Evolutionary conservation across 2,888 invertebrate genomes (phyloP).

Genomic region (Tipula confusa): DNA sequence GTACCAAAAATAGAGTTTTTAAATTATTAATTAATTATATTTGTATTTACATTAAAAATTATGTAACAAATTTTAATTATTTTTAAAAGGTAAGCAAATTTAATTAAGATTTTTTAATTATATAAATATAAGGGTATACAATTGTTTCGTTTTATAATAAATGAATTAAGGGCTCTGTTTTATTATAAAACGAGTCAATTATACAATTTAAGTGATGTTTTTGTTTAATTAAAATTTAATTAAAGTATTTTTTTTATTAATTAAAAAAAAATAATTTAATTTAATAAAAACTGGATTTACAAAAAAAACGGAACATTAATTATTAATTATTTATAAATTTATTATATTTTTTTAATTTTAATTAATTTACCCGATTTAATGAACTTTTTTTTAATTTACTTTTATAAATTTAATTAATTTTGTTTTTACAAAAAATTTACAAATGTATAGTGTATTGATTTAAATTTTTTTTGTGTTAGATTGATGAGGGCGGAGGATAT

Average conservation of each 20-base stretch:
- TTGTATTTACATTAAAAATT: slow-evolving; percentile 12
- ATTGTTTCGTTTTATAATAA: slow-evolving; percentile 15
- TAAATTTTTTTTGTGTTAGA: not conserved
- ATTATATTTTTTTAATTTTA: not conserved
- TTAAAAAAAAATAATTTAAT: not conserved
- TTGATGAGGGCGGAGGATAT: not conserved
- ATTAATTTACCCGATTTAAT: not conserved
- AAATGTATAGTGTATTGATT: not conserved
- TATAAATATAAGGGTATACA: not conserved
- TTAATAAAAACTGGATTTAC: not conserved
- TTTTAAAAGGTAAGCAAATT: not conserved
- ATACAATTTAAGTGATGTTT: no score
- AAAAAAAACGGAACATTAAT: not conserved
- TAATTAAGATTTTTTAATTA: not conserved
- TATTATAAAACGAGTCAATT: slow-evolving; percentile 20
- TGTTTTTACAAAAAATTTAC: not conserved
- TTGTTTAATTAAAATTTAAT: not conserved
- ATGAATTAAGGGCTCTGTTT: slow-evolving; percentile 9
- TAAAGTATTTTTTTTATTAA: not conserved
- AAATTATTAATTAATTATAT: not conserved
- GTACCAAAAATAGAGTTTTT: not conserved
- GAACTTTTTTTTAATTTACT: not conserved
- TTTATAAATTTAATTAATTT: not conserved
- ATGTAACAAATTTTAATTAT: not conserved
- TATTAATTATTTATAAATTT: not conserved